Base-by-base conservation (phyloP, 2,113 vertebrate species). In the Capreolus pygargus region DNA sequence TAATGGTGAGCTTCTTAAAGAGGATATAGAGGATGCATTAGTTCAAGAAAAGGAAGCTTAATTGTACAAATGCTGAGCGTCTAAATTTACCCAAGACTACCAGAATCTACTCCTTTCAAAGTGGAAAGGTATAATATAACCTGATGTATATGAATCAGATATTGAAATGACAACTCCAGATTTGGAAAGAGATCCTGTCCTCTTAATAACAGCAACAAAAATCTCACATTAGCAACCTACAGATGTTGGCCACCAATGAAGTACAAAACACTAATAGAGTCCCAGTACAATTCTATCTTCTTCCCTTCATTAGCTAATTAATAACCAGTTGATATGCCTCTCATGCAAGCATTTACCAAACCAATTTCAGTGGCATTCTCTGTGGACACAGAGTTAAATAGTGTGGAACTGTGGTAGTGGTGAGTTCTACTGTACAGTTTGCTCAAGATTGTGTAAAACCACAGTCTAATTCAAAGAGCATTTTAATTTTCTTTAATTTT, bases 401-500 rank as follows among this genome's bases (percentile, higher is more conserved):
- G 19, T 88, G 3, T 79, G 33, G 39, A 93, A 88, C 52, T 87
- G 11, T 52, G 25, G 33, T 64, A 91, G 81, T 47, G 5, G 13
- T 96, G 23, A 64, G 21, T 93, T 96, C 58, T 60, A 47, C 28
- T 55, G 6, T 33, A 90, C 10, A 50, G 27, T 89, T 78, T 91
- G 17, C 4, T 96, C 52, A 81, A 52, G 23, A 5, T 81, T 84
- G 27, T 45, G 23, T 76, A 36, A 61, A 94, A 83, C 47, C 7
- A 50, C 52, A 85, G 27, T 33, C 23, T 30, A 50, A 64, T 61
- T 88, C 45, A 85, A 60, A 86, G 5, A 78, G 1, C 13, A 89
- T 74, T 91, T 91, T 58, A 76, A 86, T 45, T 88, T 57, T 81
- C 54, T 27, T 91, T 74, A 86, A 82, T 89, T 96, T 94, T 93